Evolutionary conservation across 2,888 invertebrate genomes (phyloP).

Genomic region (Icerya purchasi): DNA sequence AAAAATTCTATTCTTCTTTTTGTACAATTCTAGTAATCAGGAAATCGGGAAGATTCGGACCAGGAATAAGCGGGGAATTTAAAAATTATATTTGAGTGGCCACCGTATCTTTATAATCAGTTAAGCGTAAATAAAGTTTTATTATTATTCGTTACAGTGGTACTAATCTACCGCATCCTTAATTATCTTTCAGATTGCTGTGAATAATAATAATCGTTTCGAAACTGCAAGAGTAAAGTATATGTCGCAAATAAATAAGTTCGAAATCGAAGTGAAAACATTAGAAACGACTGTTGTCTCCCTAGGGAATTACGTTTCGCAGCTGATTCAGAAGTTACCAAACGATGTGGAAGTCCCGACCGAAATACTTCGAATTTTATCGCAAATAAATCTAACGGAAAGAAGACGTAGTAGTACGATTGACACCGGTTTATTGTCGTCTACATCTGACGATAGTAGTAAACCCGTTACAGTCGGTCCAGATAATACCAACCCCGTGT

Average conservation of each 20-base stretch:
- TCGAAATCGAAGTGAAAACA: constrained; percentile 49
- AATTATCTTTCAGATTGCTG: no score
- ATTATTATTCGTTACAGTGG: no score
- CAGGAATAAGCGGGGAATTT: no score
- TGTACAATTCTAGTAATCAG: no score
- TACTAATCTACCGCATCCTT: no score
- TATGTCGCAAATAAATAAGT: constrained; percentile 36
- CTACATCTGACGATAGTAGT: background rate
- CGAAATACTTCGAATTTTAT: constrained; percentile 50
- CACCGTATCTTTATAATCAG: no score
- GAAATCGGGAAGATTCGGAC: no score
- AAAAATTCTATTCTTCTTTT: no score
- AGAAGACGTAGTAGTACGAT: constrained; percentile 8
- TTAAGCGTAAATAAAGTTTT: no score
- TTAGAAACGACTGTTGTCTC: constrained; percentile 51
- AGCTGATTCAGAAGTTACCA: constrained; percentile 36
- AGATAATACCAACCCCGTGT: background rate
- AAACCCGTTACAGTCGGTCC: background rate
- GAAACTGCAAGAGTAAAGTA: constrained; percentile 40
- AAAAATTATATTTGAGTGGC: no score
- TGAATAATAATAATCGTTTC: constrained; percentile 37
- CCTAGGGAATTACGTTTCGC: constrained; percentile 48
- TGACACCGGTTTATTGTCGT: background rate
- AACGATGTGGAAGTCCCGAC: constrained; percentile 45
- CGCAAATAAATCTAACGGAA: constrained; percentile 34